Conservation (phyloP, 2,113 vertebrate species). For the Scophthalmus maximus region DNA sequence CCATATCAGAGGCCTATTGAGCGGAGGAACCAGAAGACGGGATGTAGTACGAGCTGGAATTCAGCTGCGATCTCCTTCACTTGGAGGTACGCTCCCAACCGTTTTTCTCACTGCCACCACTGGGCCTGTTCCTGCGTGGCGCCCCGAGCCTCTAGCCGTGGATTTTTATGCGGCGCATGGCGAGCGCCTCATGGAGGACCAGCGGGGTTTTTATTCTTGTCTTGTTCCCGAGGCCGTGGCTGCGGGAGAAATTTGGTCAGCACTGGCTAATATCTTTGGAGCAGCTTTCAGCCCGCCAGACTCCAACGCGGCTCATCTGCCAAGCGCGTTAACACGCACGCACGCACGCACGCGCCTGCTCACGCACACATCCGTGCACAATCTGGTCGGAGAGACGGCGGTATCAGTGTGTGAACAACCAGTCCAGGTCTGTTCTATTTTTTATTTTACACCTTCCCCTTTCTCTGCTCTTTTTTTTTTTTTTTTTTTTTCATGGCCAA, state of each 20-base stretch:
- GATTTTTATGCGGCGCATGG: constrained; percentile 5
- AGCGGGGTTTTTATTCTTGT: constrained; percentile 32
- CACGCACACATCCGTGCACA: constrained; percentile 3
- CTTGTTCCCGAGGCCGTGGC: constrained; percentile 47
- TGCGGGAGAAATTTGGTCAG: constrained; percentile 39
- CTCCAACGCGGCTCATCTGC: constrained; percentile 62
- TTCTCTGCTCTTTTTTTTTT: constrained; percentile 17
- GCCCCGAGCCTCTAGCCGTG: not conserved
- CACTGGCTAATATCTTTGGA: constrained; percentile 63
- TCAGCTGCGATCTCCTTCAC: constrained; percentile 18
- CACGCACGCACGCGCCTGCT: not conserved
- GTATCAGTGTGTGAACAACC: constrained; percentile 36
- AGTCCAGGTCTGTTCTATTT: constrained; percentile 16
- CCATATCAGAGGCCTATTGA: not conserved
- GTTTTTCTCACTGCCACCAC: constrained; percentile 9
- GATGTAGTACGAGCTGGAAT: no score
- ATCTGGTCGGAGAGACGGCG: constrained; percentile 26
- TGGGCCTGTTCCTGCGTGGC: constrained; percentile 20
- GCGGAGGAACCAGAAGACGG: not conserved
- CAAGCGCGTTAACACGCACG: constrained; percentile 36
- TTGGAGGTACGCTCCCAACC: constrained; percentile 11
- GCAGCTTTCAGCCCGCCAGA: constrained; percentile 67
- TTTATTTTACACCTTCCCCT: not conserved
- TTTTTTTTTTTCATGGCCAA: constrained; percentile 25
- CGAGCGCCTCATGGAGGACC: not conserved